A percentile compares a stretch with the other conserved stretches of the same genome.
These are phyloP conservation scores for Agrotis exclamationis DNA, from an alignment of 2,888 invertebrate genomes.

Conservation along the genomic window DNA sequence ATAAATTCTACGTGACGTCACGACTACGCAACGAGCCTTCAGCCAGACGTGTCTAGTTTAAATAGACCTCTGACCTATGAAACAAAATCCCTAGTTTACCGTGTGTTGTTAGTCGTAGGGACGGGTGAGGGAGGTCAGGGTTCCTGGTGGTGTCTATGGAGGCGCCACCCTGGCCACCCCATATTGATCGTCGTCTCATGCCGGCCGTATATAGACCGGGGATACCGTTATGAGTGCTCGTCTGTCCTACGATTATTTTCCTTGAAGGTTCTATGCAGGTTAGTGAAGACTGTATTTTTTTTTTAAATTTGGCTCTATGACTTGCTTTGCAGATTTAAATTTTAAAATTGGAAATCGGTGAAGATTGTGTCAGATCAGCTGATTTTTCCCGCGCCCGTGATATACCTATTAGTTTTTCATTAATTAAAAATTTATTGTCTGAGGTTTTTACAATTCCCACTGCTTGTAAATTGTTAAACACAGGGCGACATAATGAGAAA, in stretches of 20 bases:
- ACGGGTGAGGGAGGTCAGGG: slow-evolving; percentile 56
- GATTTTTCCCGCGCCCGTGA: slow-evolving; percentile 47
- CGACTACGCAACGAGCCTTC: slow-evolving; percentile 64
- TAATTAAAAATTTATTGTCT: slow-evolving; percentile 1
- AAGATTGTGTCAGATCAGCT: slow-evolving; percentile 18
- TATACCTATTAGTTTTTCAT: slow-evolving; percentile 3
- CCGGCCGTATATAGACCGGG: slow-evolving; percentile 71
- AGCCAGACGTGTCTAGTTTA: slow-evolving; percentile 65
- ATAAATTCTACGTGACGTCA: slow-evolving; percentile 53
- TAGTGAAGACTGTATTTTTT: slow-evolving; percentile 35
- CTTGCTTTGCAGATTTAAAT: not conserved
- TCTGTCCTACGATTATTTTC: slow-evolving; percentile 47
- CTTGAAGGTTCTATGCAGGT: slow-evolving; percentile 59
- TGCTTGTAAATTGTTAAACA: not conserved
- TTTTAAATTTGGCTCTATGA: slow-evolving; percentile 4
- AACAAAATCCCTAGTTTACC: slow-evolving; percentile 26
- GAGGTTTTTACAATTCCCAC: not conserved
- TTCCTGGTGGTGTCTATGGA: slow-evolving; percentile 48
- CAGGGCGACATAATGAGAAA: not conserved
- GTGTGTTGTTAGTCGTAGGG: slow-evolving; percentile 8
- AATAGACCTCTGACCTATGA: slow-evolving; percentile 56
- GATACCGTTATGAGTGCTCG: slow-evolving; percentile 63
- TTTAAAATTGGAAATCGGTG: slow-evolving; percentile 18
- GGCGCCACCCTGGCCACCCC: slow-evolving; percentile 74
- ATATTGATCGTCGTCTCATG: slow-evolving; percentile 80